These are phyloP conservation scores for Melanaphis sacchari DNA, from an alignment of 1,140 invertebrate species.

Conservation along the genomic window DNA sequence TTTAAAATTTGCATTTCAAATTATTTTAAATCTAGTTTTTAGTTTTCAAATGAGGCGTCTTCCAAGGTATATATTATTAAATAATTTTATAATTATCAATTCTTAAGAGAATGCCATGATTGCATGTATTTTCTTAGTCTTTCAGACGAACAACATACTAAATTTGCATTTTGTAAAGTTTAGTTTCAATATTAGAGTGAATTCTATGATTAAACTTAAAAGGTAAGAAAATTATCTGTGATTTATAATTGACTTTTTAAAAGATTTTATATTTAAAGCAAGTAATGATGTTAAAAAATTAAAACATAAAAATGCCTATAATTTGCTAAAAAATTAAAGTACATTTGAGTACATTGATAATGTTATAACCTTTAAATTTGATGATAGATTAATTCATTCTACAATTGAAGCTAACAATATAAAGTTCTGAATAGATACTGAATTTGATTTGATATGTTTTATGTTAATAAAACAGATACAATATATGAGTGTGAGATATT, in stretches of 20 bases:
- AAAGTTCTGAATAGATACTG: not conserved
- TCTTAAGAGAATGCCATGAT: too few relatives aligned
- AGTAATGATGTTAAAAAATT: not conserved
- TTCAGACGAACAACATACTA: too few relatives aligned
- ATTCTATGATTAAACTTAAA: not conserved
- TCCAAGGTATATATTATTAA: not conserved
- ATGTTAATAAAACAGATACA: not conserved
- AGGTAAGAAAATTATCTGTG: not conserved
- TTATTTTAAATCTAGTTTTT: not conserved
- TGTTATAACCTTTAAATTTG: not conserved
- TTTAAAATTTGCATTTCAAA: not conserved
- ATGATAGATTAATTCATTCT: not conserved
- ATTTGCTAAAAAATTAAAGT: too few relatives aligned
- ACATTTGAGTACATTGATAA: too few relatives aligned
- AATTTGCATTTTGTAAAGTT: too few relatives aligned
- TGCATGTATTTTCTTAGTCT: too few relatives aligned
- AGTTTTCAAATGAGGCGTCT: not conserved
- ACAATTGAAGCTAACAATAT: not conserved
- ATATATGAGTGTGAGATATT: not conserved
- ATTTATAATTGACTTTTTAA: not conserved
- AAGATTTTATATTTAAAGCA: not conserved
- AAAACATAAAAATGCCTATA: too few relatives aligned
- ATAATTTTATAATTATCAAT: not conserved
- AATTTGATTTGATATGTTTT: not conserved
- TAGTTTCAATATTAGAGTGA: not conserved